Conservation (phyloP, 2,797 vertebrate genomes). For the Cuculus canorus region DNA sequence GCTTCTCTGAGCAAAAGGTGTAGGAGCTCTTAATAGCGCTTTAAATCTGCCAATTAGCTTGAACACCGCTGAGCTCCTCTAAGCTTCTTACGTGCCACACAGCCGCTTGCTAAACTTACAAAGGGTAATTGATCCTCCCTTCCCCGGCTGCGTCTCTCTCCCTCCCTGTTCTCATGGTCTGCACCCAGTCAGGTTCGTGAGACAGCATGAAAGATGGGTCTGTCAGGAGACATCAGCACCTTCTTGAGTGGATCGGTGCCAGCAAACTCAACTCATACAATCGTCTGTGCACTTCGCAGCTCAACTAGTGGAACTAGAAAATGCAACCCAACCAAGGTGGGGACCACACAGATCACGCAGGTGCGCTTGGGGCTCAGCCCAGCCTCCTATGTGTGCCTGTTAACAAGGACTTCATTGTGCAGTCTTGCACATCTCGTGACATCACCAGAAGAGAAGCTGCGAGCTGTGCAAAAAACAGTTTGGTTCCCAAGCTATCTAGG, state of each 20-base stretch:
- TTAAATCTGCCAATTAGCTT: slow-evolving; percentile 61
- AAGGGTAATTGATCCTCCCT: slow-evolving; percentile 38
- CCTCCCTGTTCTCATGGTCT: neutral
- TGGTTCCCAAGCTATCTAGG: slow-evolving; percentile 61
- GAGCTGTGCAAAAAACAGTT: neutral
- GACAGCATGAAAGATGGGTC: rapidly evolving
- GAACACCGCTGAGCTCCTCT: slow-evolving; percentile 38
- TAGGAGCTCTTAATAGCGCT: slow-evolving; percentile 53
- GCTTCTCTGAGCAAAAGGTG: slow-evolving; percentile 46
- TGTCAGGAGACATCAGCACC: neutral
- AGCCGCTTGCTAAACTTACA: slow-evolving; percentile 28
- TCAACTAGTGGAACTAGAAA: neutral
- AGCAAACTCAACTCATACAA: neutral
- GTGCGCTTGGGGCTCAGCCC: neutral
- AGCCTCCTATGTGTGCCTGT: neutral
- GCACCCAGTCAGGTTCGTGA: neutral
- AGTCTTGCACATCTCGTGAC: slow-evolving; percentile 29
- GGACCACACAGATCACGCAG: neutral
- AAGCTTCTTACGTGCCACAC: slow-evolving; percentile 23
- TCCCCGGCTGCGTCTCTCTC: neutral
- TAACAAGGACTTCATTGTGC: slow-evolving; percentile 57
- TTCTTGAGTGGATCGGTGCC: neutral
- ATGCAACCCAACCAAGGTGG: neutral
- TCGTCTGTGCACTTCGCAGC: neutral
- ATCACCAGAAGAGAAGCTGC: slow-evolving; percentile 51